Conservation (phyloP, 2,797 vertebrate genomes). For the Phaenicophaeus curvirostris region DNA sequence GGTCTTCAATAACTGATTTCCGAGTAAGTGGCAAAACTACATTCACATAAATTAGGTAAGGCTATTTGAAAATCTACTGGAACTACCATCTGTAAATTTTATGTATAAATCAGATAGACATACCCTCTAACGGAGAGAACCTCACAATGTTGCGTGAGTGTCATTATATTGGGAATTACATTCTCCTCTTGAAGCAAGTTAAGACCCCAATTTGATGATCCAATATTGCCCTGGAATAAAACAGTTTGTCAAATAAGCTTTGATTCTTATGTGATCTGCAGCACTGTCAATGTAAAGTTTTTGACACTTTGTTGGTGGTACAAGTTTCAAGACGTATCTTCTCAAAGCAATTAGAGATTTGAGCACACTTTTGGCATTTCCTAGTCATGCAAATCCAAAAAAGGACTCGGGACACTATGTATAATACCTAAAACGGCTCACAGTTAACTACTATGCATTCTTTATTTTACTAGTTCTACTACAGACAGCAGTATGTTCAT, state of each 20-base stretch:
- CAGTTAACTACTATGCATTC: neutral
- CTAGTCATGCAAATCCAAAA: neutral
- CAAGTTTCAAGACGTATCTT: neutral
- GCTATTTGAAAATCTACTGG: neutral
- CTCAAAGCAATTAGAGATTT: neutral
- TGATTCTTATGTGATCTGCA: neutral
- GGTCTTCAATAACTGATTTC: neutral
- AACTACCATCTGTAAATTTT: neutral
- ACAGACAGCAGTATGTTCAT: neutral
- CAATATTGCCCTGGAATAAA: constrained; percentile 91
- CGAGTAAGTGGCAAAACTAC: neutral
- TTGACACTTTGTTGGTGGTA: neutral
- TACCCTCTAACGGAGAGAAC: constrained; percentile 96
- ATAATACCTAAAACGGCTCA: neutral
- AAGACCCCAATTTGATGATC: constrained; percentile 98
- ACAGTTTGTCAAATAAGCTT: neutral
- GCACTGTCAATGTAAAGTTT: neutral
- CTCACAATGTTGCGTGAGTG: constrained; percentile 93
- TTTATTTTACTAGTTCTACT: neutral
- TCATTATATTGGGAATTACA: constrained; percentile 93
- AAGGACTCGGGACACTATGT: fast-evolving
- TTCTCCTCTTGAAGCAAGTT: constrained; percentile 98
- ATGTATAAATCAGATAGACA: constrained; percentile 47
- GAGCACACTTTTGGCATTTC: neutral
- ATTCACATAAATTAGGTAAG: neutral